Conservation (phyloP, 2,113 vertebrate species). For the Hemibagrus wyckioides region DNA sequence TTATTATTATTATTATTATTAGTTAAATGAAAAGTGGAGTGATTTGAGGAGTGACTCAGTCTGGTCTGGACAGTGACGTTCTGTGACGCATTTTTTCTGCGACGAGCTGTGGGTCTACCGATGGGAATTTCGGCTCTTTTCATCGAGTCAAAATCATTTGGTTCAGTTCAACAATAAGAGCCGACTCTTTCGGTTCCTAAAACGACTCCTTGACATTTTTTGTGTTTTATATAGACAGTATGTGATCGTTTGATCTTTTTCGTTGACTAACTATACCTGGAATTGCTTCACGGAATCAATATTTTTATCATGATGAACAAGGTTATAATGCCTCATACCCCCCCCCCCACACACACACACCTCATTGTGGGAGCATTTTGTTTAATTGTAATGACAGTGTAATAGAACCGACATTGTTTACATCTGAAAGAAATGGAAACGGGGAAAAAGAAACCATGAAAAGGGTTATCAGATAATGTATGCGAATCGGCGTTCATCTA, state of each 20-base stretch:
- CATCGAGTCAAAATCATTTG: neutral
- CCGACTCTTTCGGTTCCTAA: neutral
- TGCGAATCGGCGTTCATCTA: neutral
- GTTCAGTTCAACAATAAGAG: neutral
- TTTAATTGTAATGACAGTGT: neutral
- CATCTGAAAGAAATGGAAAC: neutral
- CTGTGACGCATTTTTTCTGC: neutral
- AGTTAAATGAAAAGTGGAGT: too few relatives aligned
- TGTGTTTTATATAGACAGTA: neutral
- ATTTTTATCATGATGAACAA: too few relatives aligned
- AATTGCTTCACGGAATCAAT: neutral
- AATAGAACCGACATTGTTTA: neutral
- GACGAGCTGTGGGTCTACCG: neutral
- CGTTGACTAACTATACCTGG: neutral
- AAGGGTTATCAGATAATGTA: neutral
- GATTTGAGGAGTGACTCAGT: too few relatives aligned
- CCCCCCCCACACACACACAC: neutral
- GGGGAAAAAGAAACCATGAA: neutral
- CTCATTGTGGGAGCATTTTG: neutral
- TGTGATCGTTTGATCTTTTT: neutral
- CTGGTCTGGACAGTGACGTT: neutral
- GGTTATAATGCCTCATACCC: neutral
- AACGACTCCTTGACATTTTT: neutral
- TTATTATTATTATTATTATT: too few relatives aligned
- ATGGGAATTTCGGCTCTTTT: neutral